Evolutionary conservation across 2,113 vertebrate genomes (phyloP).

Genomic region (Oryzias woworae): DNA sequence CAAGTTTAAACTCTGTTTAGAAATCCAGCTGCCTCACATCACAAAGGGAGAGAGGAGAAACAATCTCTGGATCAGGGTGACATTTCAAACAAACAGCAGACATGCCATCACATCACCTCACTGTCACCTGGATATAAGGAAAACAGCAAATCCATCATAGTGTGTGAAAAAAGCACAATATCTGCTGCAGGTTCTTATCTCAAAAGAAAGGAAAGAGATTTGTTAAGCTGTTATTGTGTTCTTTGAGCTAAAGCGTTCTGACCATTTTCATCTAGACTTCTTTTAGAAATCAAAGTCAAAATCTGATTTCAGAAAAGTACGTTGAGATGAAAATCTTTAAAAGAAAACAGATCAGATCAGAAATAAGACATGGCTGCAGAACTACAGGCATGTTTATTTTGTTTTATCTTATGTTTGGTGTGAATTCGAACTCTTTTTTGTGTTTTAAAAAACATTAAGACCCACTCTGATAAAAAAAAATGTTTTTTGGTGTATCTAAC

Average conservation of each 20-base stretch:
- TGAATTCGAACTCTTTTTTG: too few relatives aligned
- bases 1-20: background rate
- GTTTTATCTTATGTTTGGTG: too few relatives aligned
- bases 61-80: conserved; percentile 8
- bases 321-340: background rate
- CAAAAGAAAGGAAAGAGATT: conserved; percentile 2
- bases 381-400: too few relatives aligned
- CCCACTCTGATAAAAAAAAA: too few relatives aligned
- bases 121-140: conserved; percentile 14
- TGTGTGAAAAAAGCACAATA: conserved; percentile 14
- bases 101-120: background rate
- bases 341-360: background rate
- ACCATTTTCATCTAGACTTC: conserved; percentile 6
- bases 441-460: too few relatives aligned
- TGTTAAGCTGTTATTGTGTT: conserved; percentile 14
- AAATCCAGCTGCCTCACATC: background rate
- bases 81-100: conserved; percentile 20
- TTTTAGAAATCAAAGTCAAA: background rate
- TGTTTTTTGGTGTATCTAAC: too few relatives aligned
- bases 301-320: conserved; percentile 13
- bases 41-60: conserved; percentile 1
- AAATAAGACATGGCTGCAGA: too few relatives aligned
- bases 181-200: conserved; percentile 26
- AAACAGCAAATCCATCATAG: conserved; percentile 13
- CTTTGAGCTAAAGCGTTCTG: conserved; percentile 22